A percentile compares a stretch with the other conserved stretches of the same genome.
Conservation (phyloP, 2,888 invertebrate species). For the Loripinus fragilis region DNA sequence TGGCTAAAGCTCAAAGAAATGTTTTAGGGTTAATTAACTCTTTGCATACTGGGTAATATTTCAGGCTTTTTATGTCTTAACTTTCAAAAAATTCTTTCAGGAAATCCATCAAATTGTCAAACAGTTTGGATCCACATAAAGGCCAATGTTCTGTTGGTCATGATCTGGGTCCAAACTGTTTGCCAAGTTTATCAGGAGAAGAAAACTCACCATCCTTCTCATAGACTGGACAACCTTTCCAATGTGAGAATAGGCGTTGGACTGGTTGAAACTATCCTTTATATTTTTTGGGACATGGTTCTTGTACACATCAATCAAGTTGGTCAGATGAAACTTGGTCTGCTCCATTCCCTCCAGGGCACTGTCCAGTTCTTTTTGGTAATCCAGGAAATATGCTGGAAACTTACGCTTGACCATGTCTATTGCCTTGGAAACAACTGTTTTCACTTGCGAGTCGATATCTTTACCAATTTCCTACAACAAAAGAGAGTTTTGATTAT, state of each 20-base stretch:
- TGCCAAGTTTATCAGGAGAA: too few species aligned
- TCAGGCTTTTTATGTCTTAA: too few species aligned
- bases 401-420: conserved; percentile 23
- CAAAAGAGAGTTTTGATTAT: too few species aligned
- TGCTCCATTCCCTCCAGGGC: conserved; percentile 31
- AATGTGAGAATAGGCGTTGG: conserved; percentile 1
- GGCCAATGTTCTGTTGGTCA: too few species aligned
- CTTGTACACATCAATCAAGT: conserved; percentile 1
- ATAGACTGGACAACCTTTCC: conserved; percentile 17
- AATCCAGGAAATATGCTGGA: conserved; percentile 38
- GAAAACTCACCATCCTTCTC: conserved; percentile 26
- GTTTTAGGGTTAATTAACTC: too few species aligned
- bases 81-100: too few species aligned
- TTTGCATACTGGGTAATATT: too few species aligned
- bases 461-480: conserved; percentile 21
- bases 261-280: conserved; percentile 10
- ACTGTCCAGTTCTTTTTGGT: conserved; percentile 41
- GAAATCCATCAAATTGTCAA: too few species aligned
- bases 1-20: too few species aligned
- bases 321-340: background rate
- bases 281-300: background rate
- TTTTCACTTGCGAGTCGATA: background rate
- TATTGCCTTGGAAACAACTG: conserved; percentile 9
- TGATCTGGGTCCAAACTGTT: too few species aligned
- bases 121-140: too few species aligned